These are phyloP conservation scores for Mus minutoides DNA, from an alignment of 2,797 vertebrate genomes.

Conservation along the genomic window DNA sequence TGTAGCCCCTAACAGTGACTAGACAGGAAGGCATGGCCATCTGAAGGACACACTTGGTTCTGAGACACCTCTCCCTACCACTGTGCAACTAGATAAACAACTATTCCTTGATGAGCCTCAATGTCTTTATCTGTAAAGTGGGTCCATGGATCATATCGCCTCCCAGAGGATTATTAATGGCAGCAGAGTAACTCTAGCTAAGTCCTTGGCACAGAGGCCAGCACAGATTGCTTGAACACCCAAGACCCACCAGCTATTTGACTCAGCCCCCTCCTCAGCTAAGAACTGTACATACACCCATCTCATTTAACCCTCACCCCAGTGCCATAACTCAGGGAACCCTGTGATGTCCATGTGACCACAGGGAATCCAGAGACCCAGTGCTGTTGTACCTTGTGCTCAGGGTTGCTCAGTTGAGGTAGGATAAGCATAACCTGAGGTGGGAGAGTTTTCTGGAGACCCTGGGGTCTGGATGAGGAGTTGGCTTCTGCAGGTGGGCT, in stretches of 20 bases:
- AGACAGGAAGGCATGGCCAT: background rate
- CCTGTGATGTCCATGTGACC: background rate
- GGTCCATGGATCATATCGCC: background rate
- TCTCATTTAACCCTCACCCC: background rate
- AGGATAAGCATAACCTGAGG: background rate
- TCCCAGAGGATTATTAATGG: background rate
- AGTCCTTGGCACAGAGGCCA: background rate
- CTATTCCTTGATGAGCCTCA: background rate
- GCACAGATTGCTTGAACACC: rapidly evolving
- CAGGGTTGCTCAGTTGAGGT: background rate
- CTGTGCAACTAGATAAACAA: background rate
- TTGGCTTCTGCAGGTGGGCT: background rate
- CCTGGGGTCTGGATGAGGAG: background rate
- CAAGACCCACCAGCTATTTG: background rate
- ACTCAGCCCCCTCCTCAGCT: background rate
- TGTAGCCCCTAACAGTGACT: background rate
- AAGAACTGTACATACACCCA: background rate
- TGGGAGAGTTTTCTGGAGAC: background rate
- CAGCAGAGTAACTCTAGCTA: background rate
- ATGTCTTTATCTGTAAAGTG: conserved; percentile 2
- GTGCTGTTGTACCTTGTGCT: background rate
- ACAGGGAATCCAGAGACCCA: background rate
- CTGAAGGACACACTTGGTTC: background rate
- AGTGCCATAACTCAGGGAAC: background rate
- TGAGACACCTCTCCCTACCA: background rate